Percentiles rank a stretch among this genome's conserved stretches.
Conservation (phyloP, 2,888 invertebrate species). For the Synanthedon myopaeformis region DNA sequence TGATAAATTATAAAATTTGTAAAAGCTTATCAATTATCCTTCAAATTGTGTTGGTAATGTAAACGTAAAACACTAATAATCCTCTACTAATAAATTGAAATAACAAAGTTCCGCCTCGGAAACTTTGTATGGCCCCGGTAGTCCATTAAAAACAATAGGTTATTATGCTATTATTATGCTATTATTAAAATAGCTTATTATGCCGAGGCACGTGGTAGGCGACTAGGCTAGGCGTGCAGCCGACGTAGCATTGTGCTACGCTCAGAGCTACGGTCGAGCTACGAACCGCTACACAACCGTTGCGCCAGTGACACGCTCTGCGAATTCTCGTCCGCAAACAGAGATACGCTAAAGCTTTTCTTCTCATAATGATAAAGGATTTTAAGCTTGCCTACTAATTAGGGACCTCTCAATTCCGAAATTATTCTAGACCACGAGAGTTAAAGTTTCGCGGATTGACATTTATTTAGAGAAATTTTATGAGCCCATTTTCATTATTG, state of each 20-base stretch:
- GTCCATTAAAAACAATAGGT: conserved; percentile 22
- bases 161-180: too few species aligned
- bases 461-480: too few species aligned
- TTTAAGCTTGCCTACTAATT: too few species aligned
- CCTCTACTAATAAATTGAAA: conserved; percentile 7
- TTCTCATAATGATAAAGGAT: too few species aligned
- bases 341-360: background rate
- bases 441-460: too few species aligned
- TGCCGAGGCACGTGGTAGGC: conserved; percentile 27
- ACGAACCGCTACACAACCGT: conserved; percentile 12
- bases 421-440: too few species aligned
- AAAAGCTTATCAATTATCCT: too few species aligned
- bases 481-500: too few species aligned
- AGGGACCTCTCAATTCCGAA: too few species aligned
- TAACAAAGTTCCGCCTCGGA: conserved; percentile 6
- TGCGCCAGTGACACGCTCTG: conserved; percentile 15
- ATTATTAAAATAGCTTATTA: conserved; percentile 40
- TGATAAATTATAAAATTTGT: too few species aligned
- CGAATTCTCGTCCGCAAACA: conserved; percentile 9
- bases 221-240: conserved; percentile 13
- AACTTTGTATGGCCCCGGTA: conserved; percentile 1
- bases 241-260: conserved; percentile 27
- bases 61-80: background rate
- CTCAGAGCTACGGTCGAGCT: background rate
- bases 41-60: too few species aligned